Base-by-base conservation (phyloP, 2,888 invertebrate genomes). In the Elegia similella region DNA sequence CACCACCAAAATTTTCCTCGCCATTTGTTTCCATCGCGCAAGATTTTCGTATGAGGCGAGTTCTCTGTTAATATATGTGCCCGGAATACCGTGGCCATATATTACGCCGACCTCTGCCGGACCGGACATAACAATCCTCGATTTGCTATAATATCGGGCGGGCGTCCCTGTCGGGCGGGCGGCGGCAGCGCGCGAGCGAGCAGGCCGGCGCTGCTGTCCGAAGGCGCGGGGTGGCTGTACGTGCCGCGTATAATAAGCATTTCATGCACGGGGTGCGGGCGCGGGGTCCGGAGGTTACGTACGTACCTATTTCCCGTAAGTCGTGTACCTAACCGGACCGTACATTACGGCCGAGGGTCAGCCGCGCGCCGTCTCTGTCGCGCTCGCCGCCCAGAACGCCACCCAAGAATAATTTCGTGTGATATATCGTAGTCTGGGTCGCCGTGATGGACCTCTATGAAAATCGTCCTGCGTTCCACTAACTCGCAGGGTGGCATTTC, bases 161-260 rank as follows among this genome's bases (percentile, higher is more conserved):
- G 82, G 83, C 78, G 77, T 90, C 91, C 84, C 76, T 85, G 82
- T 86, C 86, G 77, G 70, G 72, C 70, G 64, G 69, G 77, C 70
- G 75, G 76, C 69, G 73, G 63, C 70, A 64, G 64, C 60, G 76
- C 70, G 75, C 69, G 86, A 79, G 86, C 65, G 86, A 86, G 86
- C 75, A 82, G 80, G 82, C 69, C 72, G 65, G 74, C 68, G 74
- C 68, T 67, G 69, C 69, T 67, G 76, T 75, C 76, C 75, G 82
- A 78, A 82, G 74, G 76, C 78, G 85, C 83, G 83, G 86, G 88
- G 86, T 81, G 84, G 85, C 80, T 78, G 75, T 84, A 92, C 92
- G 92, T 92, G 92, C 92, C 92, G 88, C 88, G 92, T 91, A 92
- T 92, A 92, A 92, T 92, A 92, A 92, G 92, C 92, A 92, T 91